A percentile compares a stretch with the other conserved stretches of the same genome.
These are phyloP conservation scores for Crematogaster levior DNA, from an alignment of 2,888 invertebrate genomes.

Conservation along the genomic window DNA sequence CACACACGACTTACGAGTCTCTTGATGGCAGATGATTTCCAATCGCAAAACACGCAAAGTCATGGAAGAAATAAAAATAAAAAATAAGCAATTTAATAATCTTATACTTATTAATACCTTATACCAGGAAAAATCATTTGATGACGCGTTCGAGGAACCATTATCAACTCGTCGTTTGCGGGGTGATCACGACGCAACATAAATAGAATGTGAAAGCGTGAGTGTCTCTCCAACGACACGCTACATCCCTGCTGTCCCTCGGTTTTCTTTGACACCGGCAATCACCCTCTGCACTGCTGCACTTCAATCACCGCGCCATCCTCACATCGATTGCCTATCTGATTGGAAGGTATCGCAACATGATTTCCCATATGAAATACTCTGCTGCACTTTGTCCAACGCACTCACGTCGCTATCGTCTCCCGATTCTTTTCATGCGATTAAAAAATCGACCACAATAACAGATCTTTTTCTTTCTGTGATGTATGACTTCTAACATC, in stretches of 20 bases:
- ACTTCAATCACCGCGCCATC: slow-evolving; percentile 76
- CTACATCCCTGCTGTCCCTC: slow-evolving; percentile 56
- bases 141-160: slow-evolving; percentile 50
- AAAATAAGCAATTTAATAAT: neutral
- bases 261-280: slow-evolving; percentile 79
- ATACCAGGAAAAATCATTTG: slow-evolving; percentile 50
- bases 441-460: slow-evolving; percentile 30
- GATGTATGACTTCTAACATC: neutral
- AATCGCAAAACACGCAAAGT: neutral
- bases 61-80: neutral
- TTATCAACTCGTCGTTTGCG: slow-evolving; percentile 42
- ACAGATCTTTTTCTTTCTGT: slow-evolving; percentile 5
- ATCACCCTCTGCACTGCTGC: slow-evolving; percentile 76
- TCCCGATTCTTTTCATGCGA: slow-evolving; percentile 3
- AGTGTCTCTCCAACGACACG: slow-evolving; percentile 51
- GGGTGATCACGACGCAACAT: slow-evolving; percentile 54
- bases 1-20: neutral
- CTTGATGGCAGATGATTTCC: neutral
- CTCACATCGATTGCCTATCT: slow-evolving; percentile 75
- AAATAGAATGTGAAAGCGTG: slow-evolving; percentile 71
- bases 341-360: slow-evolving; percentile 77
- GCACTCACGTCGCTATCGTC: slow-evolving; percentile 21
- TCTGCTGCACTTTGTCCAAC: slow-evolving; percentile 59
- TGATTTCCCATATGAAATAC: slow-evolving; percentile 76
- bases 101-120: neutral